A percentile compares a stretch with the other conserved stretches of the same genome.
Conservation (phyloP, 2,797 vertebrate species). For the Sparus aurata region DNA sequence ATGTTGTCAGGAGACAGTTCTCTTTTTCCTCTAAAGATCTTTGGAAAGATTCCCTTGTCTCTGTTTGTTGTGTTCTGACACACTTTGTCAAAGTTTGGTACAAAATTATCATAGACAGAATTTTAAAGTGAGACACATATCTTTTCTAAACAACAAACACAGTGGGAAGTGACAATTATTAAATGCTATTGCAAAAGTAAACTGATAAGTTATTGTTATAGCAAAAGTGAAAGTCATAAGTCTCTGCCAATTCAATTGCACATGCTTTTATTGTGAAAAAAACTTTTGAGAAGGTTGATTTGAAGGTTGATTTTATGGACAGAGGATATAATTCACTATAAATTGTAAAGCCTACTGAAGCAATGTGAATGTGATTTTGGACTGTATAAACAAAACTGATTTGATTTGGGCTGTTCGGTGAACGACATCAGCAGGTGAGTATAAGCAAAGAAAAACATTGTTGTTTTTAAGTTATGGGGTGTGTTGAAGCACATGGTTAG, state of each 20-base stretch:
- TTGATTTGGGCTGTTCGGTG: too few relatives aligned
- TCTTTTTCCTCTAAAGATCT: constrained; percentile 9
- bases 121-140: constrained; percentile 1
- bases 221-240: not conserved
- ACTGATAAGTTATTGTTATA: not conserved
- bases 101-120: not conserved
- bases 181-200: not conserved
- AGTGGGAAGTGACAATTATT: not conserved
- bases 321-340: too few relatives aligned
- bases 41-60: not conserved
- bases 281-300: too few relatives aligned
- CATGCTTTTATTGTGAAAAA: too few relatives aligned
- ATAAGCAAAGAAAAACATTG: too few relatives aligned
- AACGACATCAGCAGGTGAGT: too few relatives aligned
- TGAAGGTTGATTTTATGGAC: too few relatives aligned
- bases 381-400: too few relatives aligned
- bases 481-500: too few relatives aligned
- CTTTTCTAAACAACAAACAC: not conserved
- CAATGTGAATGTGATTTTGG: too few relatives aligned
- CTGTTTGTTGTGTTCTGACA: not conserved
- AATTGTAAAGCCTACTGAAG: too few relatives aligned
- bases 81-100: not conserved
- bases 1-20: constrained; percentile 4
- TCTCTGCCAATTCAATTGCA: not conserved
- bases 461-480: too few relatives aligned